A percentile compares a stretch with the other conserved stretches of the same genome.
phyloP scores from a whole-genome alignment of 2,797 vertebrate species.

The Crocidura indochinensis region DNA sequence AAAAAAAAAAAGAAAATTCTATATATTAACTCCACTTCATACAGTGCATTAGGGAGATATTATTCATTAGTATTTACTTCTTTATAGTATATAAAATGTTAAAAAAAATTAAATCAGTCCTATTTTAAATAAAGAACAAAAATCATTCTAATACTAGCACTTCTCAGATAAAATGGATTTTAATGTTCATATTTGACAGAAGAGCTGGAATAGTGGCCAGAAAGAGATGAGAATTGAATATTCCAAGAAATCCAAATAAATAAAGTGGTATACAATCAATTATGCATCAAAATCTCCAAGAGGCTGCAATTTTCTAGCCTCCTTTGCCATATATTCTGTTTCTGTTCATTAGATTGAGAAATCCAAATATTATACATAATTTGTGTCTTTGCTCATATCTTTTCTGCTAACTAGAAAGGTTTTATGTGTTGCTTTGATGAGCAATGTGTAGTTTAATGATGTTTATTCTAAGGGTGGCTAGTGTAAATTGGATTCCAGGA shows the following conservation, averaged over 20 bases:
- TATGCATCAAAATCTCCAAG: neutral
- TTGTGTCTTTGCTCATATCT: slow-evolving; percentile 32
- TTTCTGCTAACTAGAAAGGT: slow-evolving; percentile 36
- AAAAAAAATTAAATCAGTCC: neutral
- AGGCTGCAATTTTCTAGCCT: slow-evolving; percentile 2
- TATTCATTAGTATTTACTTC: neutral
- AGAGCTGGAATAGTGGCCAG: neutral
- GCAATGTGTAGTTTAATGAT: slow-evolving; percentile 69
- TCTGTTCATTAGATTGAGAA: slow-evolving; percentile 33
- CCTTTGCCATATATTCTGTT: neutral
- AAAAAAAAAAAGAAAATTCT: neutral
- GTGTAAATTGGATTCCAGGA: slow-evolving; percentile 68
- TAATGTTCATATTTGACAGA: neutral
- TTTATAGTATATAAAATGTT: neutral
- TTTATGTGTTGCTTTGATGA: slow-evolving; percentile 68
- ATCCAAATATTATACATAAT: slow-evolving; percentile 55
- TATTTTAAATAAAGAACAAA: slow-evolving; percentile 20
- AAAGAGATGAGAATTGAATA: neutral
- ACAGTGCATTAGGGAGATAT: neutral
- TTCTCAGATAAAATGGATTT: neutral
- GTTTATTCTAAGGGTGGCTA: slow-evolving; percentile 65
- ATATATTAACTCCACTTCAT: neutral
- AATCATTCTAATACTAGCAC: slow-evolving; percentile 1
- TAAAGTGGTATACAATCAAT: neutral
- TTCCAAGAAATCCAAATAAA: slow-evolving; percentile 9